Evolutionary conservation across 2,888 invertebrate genomes (phyloP).

Genomic region (Anthrax anthrax): DNA sequence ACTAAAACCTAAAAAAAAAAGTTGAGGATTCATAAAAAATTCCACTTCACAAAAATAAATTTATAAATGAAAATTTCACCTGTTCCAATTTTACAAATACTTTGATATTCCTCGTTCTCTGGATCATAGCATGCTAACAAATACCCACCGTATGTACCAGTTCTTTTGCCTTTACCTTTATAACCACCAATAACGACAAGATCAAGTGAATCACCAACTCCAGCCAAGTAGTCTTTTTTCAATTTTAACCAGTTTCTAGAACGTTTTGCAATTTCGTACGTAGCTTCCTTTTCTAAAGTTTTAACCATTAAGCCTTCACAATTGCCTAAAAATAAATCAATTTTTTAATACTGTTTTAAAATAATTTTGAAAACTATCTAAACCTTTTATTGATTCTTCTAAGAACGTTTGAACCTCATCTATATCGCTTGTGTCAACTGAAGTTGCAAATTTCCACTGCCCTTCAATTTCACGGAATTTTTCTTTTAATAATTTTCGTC

Average conservation of each 20-base stretch:
- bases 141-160: constrained; percentile 90
- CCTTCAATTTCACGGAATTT: constrained; percentile 60
- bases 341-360: neutral
- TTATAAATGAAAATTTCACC: constrained; percentile 16
- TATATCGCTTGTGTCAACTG: constrained; percentile 63
- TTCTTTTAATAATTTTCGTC: constrained; percentile 57
- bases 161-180: constrained; percentile 80
- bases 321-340: constrained; percentile 43
- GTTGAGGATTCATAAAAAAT: too few species aligned
- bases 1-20: constrained; percentile 82
- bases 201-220: constrained; percentile 92
- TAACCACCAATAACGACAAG: constrained; percentile 92
- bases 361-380: neutral
- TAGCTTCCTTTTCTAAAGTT: constrained; percentile 69
- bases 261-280: constrained; percentile 93
- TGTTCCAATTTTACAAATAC: constrained; percentile 66
- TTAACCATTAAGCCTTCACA: constrained; percentile 99
- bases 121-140: constrained; percentile 86
- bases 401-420: constrained; percentile 91
- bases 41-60: neutral
- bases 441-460: constrained; percentile 77
- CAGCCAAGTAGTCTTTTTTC: constrained; percentile 95
- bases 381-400: constrained; percentile 83
- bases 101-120: constrained; percentile 81
- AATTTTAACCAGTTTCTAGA: constrained; percentile 90